These are phyloP conservation scores for Sinopyrophorus schimmeli DNA, from an alignment of 2,888 invertebrate genomes.

Conservation along the genomic window DNA sequence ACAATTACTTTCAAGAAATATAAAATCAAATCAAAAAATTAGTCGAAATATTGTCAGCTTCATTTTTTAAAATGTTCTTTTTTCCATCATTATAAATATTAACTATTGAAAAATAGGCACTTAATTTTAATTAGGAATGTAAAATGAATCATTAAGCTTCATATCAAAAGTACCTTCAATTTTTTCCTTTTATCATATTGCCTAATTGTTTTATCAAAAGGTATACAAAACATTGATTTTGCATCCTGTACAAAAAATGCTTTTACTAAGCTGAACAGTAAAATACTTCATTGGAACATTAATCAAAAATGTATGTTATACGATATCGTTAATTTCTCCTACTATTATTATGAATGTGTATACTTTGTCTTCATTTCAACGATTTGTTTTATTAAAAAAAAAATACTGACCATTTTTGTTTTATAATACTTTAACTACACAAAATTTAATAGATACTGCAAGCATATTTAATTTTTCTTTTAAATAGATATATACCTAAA, in stretches of 20 bases:
- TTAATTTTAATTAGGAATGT: constrained; percentile 38
- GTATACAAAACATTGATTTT: constrained; percentile 17
- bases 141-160: constrained; percentile 20
- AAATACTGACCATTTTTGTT: no score
- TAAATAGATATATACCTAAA: no score
- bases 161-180: constrained; percentile 14
- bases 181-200: constrained; percentile 10
- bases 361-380: no score
- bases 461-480: no score
- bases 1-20: no score
- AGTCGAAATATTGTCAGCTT: constrained; percentile 45
- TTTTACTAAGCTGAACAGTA: constrained; percentile 8
- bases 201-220: constrained; percentile 25
- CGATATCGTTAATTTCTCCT: constrained; percentile 8
- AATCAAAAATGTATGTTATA: constrained; percentile 2
- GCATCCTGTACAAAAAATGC: constrained; percentile 20
- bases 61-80: constrained; percentile 32
- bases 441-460: no score
- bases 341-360: no score
- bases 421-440: no score
- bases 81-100: no score
- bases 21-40: no score
- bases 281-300: constrained; percentile 1
- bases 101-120: constrained; percentile 45
- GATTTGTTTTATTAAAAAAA: no score